phyloP scores from a whole-genome alignment of 2,797 vertebrate genomes.

The Hemitrygon akajei region DNA sequence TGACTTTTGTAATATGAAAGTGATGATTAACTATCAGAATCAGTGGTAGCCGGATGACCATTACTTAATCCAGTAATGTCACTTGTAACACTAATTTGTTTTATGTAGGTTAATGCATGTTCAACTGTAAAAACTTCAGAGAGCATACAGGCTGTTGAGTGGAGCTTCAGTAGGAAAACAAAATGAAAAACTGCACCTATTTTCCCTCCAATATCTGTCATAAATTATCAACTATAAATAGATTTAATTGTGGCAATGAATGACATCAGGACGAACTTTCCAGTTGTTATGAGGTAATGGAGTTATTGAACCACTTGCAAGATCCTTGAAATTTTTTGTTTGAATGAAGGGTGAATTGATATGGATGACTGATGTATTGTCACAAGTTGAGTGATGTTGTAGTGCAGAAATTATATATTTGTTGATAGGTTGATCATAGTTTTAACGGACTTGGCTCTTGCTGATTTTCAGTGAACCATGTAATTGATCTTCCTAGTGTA shows the following conservation, averaged over 20 bases:
- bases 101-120: neutral
- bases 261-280: neutral
- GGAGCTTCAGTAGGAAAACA: too few species aligned
- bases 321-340: neutral
- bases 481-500: slow-evolving; percentile 22
- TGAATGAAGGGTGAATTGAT: neutral
- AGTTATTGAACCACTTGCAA: slow-evolving; percentile 26
- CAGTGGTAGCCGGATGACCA: too few species aligned
- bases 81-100: neutral
- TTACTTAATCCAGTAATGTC: neutral
- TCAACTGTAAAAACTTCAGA: neutral
- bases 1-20: too few species aligned
- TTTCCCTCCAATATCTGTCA: neutral
- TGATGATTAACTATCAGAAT: too few species aligned
- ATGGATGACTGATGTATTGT: neutral
- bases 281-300: neutral
- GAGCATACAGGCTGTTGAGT: neutral
- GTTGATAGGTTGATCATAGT: slow-evolving; percentile 9
- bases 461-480: slow-evolving; percentile 14
- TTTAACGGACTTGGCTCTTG: neutral
- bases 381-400: neutral
- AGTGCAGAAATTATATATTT: neutral
- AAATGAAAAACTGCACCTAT: too few species aligned
- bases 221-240: neutral
- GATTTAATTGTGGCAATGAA: neutral